A percentile compares a stretch with the other conserved stretches of the same genome.
phyloP scores from a whole-genome alignment of 2,113 vertebrate genomes.

The Eublepharis macularius region DNA sequence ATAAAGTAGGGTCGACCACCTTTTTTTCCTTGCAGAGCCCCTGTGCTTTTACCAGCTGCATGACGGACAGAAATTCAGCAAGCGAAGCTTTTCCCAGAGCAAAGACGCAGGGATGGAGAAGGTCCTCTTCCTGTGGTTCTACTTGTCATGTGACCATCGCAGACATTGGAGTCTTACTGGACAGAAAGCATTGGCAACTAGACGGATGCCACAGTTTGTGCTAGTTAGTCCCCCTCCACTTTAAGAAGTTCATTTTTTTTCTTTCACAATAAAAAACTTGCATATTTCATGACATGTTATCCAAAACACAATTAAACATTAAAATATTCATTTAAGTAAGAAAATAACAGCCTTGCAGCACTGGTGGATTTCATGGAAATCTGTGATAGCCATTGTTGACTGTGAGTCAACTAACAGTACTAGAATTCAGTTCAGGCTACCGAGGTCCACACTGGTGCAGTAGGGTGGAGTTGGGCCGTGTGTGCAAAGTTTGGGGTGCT shows the following conservation, averaged over 20 bases:
- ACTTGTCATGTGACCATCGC: neutral
- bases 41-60: neutral
- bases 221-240: neutral
- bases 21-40: neutral
- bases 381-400: neutral
- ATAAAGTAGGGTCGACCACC: neutral
- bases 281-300: neutral
- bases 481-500: too few relatives aligned
- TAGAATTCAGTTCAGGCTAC: neutral
- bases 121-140: neutral
- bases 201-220: too few relatives aligned
- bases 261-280: neutral
- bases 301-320: neutral
- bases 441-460: neutral
- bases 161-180: too few relatives aligned
- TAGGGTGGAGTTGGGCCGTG: neutral
- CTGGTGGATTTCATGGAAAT: neutral
- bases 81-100: neutral
- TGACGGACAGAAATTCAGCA: neutral
- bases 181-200: neutral
- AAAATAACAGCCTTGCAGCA: neutral
- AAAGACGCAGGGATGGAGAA: neutral
- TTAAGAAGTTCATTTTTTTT: neutral
- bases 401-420: neutral
- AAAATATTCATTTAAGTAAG: neutral